Evolutionary conservation across 2,797 vertebrate genomes (phyloP).

Genomic region (Esox masquinongy): DNA sequence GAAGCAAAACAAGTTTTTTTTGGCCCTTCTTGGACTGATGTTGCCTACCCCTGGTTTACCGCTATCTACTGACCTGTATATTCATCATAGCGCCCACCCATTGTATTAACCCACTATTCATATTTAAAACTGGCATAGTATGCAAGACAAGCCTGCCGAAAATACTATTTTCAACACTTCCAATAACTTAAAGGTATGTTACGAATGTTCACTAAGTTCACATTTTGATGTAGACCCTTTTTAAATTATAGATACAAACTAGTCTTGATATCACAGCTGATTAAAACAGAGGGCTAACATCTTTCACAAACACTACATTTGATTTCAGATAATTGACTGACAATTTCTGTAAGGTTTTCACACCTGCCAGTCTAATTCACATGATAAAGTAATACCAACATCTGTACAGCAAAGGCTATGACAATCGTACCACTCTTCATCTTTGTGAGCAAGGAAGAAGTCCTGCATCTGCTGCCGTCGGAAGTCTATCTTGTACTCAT

Average conservation of each 20-base stretch:
- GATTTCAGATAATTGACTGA: background rate
- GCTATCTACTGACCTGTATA: background rate
- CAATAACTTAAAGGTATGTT: background rate
- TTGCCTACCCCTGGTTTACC: background rate
- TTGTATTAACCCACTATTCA: background rate
- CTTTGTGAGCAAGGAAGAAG: conserved; percentile 94
- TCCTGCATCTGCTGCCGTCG: conserved; percentile 96
- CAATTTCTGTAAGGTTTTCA: background rate
- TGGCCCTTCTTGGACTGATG: too few relatives aligned
- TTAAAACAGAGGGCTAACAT: background rate
- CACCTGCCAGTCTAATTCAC: background rate
- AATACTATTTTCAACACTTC: background rate
- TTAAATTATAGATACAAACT: background rate
- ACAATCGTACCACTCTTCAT: conserved; percentile 91
- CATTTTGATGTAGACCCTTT: background rate
- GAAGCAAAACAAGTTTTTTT: too few relatives aligned
- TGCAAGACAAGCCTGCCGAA: background rate
- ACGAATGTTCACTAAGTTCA: background rate
- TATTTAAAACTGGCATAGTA: background rate
- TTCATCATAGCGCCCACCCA: background rate
- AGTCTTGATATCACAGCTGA: background rate
- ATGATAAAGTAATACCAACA: background rate
- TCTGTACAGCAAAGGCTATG: conserved; percentile 24
- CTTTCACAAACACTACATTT: background rate
- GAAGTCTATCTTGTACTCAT: conserved; percentile 94